These are phyloP conservation scores for Zootermopsis nevadensis DNA, from an alignment of 2,888 invertebrate species.

Conservation along the genomic window DNA sequence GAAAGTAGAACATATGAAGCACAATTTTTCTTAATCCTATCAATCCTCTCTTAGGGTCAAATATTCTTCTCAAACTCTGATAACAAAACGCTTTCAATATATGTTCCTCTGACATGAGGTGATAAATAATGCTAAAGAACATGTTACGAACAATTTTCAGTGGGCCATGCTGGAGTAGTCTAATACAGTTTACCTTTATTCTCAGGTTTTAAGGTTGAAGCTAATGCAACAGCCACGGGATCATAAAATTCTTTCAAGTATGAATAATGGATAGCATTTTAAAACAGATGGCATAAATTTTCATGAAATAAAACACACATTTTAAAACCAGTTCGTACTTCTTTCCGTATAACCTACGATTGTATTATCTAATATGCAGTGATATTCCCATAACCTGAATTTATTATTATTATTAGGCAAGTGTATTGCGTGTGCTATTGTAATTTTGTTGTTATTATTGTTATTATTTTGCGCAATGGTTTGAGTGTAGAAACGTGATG, in stretches of 20 bases:
- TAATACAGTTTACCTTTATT: too few relatives aligned
- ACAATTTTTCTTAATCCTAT: too few relatives aligned
- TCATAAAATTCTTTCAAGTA: neutral
- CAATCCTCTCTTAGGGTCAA: too few relatives aligned
- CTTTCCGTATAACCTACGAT: slow-evolving; percentile 3
- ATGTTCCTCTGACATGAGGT: too few relatives aligned
- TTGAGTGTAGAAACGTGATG: neutral
- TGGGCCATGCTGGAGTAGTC: too few relatives aligned
- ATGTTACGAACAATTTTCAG: too few relatives aligned
- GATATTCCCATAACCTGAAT: slow-evolving; percentile 32
- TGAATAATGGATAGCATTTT: neutral
- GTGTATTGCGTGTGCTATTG: slow-evolving; percentile 16
- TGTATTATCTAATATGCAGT: slow-evolving; percentile 37
- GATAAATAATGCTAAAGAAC: too few relatives aligned
- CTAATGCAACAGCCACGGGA: neutral
- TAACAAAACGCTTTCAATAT: too few relatives aligned
- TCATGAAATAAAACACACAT: neutral
- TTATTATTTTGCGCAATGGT: slow-evolving; percentile 10
- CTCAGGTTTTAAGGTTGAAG: too few relatives aligned
- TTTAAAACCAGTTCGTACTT: neutral
- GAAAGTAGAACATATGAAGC: too few relatives aligned
- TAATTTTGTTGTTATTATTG: slow-evolving; percentile 29
- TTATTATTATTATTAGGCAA: slow-evolving; percentile 17
- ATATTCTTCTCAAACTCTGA: too few relatives aligned
- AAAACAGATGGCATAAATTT: neutral